Base-by-base conservation (phyloP, 2,797 vertebrate genomes). In the Coranthus polyacanthus region DNA sequence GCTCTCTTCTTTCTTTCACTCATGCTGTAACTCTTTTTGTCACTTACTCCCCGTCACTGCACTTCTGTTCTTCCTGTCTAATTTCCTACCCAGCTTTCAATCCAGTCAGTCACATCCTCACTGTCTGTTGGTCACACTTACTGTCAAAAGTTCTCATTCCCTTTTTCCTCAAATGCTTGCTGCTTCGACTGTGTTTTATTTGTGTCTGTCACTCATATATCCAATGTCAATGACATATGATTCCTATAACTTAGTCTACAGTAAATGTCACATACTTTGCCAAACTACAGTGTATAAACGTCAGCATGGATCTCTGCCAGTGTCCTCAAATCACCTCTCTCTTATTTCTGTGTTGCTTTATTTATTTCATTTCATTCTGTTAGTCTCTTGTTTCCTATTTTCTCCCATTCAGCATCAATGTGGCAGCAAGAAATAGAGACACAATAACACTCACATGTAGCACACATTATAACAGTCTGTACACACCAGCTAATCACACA, bases 21-120 rank as follows among this genome's bases (percentile, higher is more conserved):
- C 58, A 41, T 8, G 20, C 32, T 39, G 38, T 20, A 54, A 6
- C 54, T 42, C 38, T 62, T 69, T 72, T 60, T 51, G 56, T 68
- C 13, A 1, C 73, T 72, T 22, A 37, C 24, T 69, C 44, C n/a
- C 42, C 50, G 43, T 53, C 42, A 16, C 51, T 58, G 18, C 37
- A 16, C 63, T 63, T 53, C 43, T 42, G 21, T 42, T 76, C 56
- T 69, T 72, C 34, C 15, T 62, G 24, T 74, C 57, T 64, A 60
- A 81, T 78, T 72, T 78, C 36, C 56, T 29, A 53, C 72, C 16
- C 59, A 46, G 34, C 16, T 56, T 66, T 76, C 41, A 56, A 50
- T 70, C 70, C 38, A 42, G 38, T 21, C 16, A 17, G 46, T 51
- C 50, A 64, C 57, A 37, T 51, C 36, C 32, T 54, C 7, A 21